A percentile compares a stretch with the other conserved stretches of the same genome.
Evolutionary conservation across 2,113 vertebrate species (phyloP).

Genomic region (Sinosuthora webbiana): DNA sequence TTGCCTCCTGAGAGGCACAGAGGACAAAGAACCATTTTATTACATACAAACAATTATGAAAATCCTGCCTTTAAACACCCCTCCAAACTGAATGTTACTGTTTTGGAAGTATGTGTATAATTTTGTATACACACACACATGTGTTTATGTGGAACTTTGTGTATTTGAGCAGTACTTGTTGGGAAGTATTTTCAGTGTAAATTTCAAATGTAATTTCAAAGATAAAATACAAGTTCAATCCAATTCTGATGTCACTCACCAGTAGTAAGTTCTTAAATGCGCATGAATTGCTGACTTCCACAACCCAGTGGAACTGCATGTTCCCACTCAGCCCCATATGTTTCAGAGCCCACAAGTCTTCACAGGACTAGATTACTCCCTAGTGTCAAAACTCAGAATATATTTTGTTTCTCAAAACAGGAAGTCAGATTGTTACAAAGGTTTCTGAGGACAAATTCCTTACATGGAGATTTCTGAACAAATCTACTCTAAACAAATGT

Average conservation of each 20-base stretch:
- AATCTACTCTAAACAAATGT: neutral
- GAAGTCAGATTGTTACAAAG: neutral
- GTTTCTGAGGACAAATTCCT: neutral
- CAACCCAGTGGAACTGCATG: neutral
- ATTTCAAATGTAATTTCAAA: neutral
- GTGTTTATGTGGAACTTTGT: neutral
- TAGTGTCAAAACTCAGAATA: neutral
- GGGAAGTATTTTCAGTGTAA: neutral
- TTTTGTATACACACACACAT: accelerated
- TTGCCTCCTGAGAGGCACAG: neutral
- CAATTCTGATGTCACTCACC: neutral
- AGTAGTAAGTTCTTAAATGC: neutral
- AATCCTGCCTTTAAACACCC: neutral
- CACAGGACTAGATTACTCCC: neutral
- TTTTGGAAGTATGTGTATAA: neutral
- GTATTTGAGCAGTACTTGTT: neutral
- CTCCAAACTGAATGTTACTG: neutral
- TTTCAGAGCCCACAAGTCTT: neutral
- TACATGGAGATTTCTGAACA: neutral
- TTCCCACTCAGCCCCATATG: neutral
- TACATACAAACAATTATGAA: neutral
- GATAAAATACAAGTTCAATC: neutral
- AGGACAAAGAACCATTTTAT: neutral
- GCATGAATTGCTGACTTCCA: neutral
- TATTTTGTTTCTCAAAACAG: neutral